These are phyloP conservation scores for Balanococcus diminutus DNA, from an alignment of 2,888 invertebrate species.

Conservation along the genomic window DNA sequence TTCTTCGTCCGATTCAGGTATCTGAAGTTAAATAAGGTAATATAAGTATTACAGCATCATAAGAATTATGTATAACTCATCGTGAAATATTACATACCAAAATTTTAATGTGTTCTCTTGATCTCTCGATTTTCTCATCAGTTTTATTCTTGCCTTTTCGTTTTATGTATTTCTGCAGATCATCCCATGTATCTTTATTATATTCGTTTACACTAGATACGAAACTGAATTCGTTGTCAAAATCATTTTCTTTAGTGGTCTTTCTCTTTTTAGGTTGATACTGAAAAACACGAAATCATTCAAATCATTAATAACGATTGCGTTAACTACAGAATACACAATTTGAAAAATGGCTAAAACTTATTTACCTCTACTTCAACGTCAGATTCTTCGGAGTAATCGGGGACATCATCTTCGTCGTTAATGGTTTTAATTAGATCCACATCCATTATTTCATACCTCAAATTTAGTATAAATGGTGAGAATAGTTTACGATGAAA, in stretches of 20 bases:
- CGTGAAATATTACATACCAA: constrained; percentile 60
- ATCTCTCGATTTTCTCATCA: constrained; percentile 80
- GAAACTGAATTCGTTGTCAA: constrained; percentile 82
- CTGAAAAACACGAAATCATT: constrained; percentile 64
- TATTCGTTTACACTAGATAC: constrained; percentile 78
- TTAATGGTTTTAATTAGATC: constrained; percentile 82
- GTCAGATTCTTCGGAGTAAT: constrained; percentile 79
- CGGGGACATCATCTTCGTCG: constrained; percentile 80
- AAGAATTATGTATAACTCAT: not conserved
- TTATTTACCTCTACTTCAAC: constrained; percentile 75
- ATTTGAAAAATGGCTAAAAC: not conserved
- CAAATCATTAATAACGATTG: not conserved
- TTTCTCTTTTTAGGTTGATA: constrained; percentile 83
- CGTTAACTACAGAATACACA: not conserved
- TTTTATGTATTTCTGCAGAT: constrained; percentile 78
- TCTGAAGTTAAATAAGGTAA: constrained; percentile 10
- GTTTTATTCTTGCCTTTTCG: constrained; percentile 79
- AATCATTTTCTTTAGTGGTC: constrained; percentile 73
- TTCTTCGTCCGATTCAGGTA: constrained; percentile 38
- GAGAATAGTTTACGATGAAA: too few species aligned
- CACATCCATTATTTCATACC: constrained; percentile 61
- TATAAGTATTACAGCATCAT: not conserved
- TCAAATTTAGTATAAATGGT: too few species aligned
- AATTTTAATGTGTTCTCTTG: constrained; percentile 64
- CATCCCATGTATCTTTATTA: constrained; percentile 81